Conservation (phyloP, 2,797 vertebrate species). For the Alectoris magna region DNA sequence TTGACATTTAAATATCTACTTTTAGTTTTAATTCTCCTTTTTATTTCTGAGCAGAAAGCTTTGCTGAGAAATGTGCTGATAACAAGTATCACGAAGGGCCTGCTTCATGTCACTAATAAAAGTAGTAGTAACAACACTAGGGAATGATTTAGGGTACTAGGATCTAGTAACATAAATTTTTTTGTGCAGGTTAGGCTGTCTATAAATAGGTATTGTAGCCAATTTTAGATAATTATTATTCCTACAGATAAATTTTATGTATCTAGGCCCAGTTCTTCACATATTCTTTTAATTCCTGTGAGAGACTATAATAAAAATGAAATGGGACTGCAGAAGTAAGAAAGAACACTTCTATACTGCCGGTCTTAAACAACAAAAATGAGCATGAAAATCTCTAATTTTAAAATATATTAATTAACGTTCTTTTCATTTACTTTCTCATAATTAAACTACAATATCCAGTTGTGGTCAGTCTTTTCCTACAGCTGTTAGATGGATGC, state of each 20-base stretch:
- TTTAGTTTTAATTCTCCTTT: neutral
- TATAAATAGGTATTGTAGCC: neutral
- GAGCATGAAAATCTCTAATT: neutral
- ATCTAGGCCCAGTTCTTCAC: neutral
- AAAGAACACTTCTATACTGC: neutral
- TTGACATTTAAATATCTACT: neutral
- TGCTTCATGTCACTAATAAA: neutral
- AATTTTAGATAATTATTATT: neutral
- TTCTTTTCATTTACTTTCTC: neutral
- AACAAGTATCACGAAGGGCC: slow-evolving; percentile 3
- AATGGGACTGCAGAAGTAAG: neutral
- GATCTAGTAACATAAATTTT: neutral
- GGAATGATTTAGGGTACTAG: neutral
- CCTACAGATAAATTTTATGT: neutral
- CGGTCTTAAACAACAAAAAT: neutral
- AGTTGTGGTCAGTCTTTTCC: neutral
- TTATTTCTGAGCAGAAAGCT: slow-evolving; percentile 45
- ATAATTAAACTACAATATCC: neutral
- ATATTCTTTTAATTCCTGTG: neutral
- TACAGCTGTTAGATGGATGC: neutral
- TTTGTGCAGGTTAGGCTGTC: neutral
- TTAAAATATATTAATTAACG: neutral
- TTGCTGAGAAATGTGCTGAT: neutral
- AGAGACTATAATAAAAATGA: neutral
- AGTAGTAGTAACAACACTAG: neutral